Evolutionary conservation across 2,113 vertebrate genomes (phyloP), one percentile per base, ranked within the genome.

Genomic region (Furnarius figulus): DNA sequence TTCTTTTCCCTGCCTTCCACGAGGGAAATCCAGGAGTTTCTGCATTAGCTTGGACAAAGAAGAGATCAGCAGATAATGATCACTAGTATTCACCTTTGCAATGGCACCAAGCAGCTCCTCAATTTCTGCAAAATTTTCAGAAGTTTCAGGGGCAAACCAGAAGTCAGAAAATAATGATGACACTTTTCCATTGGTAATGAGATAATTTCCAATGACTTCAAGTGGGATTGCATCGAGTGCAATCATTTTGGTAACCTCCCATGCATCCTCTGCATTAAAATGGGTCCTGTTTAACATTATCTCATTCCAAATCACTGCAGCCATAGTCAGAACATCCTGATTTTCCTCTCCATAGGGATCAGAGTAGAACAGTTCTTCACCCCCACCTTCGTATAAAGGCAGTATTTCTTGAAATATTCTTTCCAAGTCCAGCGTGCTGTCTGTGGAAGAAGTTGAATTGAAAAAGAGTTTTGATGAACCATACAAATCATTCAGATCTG

Each of bases 241-340:
- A 81, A 93, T 66, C 85, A 56, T 96, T 96, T 93, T 96, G 35
- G 96, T 73, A 86, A 71, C 55, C 78, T 96, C 89, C 96, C 94
- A 95, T 55, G 79, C 42, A 61, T 90, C 86, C 86, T 92, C 85
- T 71, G 61, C 46, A 68, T 71, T 93, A 79, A 96, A 94, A 89
- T 91, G 68, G 66, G 90, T 84, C 39, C 65, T 59, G 8, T 94
- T 96, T 93, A 92, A 94, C 87, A 95, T 55, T 1, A 71, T 46
- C 56, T 66, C 61, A 70, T 96, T 91, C 96, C 91, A 96, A 72
- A 96, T 94, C 56, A 85, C 39, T 67, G 87, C 85, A 91, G 94
- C 85, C 85, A 94, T 73, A 53, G 74, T 85, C 16, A 95, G 66
- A 90, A 96, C 2, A 87, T 78, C 81, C 44, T 85, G 82, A 62